Conservation (phyloP, 2,113 vertebrate species). For the Ornithorhynchus anatinus region DNA sequence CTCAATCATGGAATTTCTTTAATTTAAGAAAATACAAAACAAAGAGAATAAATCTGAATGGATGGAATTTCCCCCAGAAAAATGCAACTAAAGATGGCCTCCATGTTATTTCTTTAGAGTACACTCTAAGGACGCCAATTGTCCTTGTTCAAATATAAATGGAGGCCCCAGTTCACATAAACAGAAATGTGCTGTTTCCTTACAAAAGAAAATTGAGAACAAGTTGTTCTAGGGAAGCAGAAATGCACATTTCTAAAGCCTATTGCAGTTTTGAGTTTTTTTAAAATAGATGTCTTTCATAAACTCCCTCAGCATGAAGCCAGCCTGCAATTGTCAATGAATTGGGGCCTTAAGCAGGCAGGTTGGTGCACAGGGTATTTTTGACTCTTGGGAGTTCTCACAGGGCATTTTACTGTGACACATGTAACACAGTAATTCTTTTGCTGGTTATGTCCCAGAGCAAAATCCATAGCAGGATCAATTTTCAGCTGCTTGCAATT, state of each 20-base stretch:
- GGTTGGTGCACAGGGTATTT: neutral
- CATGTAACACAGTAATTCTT: slow-evolving; percentile 7
- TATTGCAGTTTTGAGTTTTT: neutral
- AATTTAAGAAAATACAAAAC: too few relatives aligned
- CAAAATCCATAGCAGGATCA: slow-evolving; percentile 33
- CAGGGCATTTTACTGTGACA: neutral
- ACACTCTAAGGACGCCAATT: neutral
- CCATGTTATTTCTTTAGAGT: neutral
- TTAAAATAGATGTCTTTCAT: neutral
- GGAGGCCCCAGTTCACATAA: neutral
- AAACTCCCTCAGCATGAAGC: neutral
- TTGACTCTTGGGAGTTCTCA: neutral
- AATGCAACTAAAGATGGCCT: neutral
- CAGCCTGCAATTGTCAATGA: slow-evolving; percentile 6
- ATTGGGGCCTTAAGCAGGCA: neutral
- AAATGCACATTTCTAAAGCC: neutral
- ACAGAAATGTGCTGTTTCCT: slow-evolving; percentile 3
- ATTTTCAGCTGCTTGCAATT: slow-evolving; percentile 6
- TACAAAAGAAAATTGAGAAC: neutral
- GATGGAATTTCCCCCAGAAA: too few relatives aligned
- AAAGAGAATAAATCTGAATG: too few relatives aligned
- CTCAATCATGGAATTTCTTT: too few relatives aligned
- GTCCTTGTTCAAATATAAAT: neutral
- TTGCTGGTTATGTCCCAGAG: neutral
- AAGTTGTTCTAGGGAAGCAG: neutral